A percentile compares a stretch with the other conserved stretches of the same genome.
Evolutionary conservation across 2,797 vertebrate genomes (phyloP).

Genomic region (Sebastolobus alascanus): DNA sequence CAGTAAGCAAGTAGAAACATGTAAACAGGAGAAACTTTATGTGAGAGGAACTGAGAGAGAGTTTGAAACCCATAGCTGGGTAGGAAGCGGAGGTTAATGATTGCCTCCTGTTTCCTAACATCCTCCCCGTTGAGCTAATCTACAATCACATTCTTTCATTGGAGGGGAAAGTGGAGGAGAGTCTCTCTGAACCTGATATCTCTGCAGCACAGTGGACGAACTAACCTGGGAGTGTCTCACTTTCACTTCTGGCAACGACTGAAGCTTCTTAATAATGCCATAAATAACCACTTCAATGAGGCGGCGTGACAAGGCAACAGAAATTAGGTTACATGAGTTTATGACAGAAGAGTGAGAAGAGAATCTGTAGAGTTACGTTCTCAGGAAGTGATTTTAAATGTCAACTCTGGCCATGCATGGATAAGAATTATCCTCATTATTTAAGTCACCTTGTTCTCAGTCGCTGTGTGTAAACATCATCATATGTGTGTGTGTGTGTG

Average conservation of each 20-base stretch:
- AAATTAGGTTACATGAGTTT: not conserved
- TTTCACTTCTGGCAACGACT: conserved; percentile 25
- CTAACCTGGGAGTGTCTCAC: conserved; percentile 21
- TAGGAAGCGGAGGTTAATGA: conserved; percentile 74
- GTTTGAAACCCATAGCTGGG: conserved; percentile 24
- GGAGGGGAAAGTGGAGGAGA: conserved; percentile 47
- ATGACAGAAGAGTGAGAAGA: not conserved
- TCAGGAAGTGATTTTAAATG: not conserved
- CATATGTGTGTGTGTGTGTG: too few species aligned
- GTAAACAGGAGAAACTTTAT: not conserved
- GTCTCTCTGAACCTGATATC: conserved; percentile 36
- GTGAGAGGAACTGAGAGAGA: conserved; percentile 16
- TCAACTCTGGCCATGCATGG: not conserved
- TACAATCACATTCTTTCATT: conserved; percentile 68
- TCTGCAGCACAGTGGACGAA: not conserved
- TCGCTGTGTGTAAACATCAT: not conserved
- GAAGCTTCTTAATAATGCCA: conserved; percentile 16
- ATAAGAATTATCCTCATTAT: not conserved
- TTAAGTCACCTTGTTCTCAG: not conserved
- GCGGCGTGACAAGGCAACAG: conserved; percentile 1
- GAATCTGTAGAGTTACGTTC: not conserved
- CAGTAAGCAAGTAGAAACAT: not conserved
- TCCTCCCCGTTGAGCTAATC: conserved; percentile 60
- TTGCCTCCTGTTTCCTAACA: conserved; percentile 57
- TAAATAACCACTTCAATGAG: conserved; percentile 22